phyloP scores from a whole-genome alignment of 2,113 vertebrate genomes.

The Emydura subglobosa region DNA sequence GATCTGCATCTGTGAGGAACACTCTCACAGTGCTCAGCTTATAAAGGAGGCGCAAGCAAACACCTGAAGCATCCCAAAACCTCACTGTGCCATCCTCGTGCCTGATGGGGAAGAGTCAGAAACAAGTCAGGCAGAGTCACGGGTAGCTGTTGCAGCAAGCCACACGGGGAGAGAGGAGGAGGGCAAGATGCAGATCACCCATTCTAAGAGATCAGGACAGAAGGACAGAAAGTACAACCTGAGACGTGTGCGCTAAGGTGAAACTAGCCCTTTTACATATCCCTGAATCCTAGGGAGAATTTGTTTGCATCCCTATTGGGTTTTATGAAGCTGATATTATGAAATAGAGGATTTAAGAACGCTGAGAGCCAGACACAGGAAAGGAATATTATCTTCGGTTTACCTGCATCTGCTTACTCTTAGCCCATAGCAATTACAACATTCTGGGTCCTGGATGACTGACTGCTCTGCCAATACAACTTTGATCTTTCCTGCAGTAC shows the following conservation, averaged over 20 bases:
- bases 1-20: constrained; percentile 92
- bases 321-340: neutral
- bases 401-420: neutral
- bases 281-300: neutral
- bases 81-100: constrained; percentile 96
- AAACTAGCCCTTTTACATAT: neutral
- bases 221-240: neutral
- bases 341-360: neutral
- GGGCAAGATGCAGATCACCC: neutral
- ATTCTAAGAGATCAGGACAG: neutral
- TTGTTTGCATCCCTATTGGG: neutral
- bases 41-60: constrained; percentile 93
- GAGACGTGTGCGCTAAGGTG: neutral
- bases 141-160: neutral
- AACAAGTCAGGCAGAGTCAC: neutral
- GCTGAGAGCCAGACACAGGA: too few relatives aligned
- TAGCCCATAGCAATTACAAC: neutral
- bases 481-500: neutral
- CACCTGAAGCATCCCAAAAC: constrained; percentile 97
- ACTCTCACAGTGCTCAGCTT: constrained; percentile 92
- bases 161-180: neutral
- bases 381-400: too few relatives aligned
- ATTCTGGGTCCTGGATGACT: neutral
- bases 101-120: constrained; percentile 65
- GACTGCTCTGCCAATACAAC: neutral